Evolutionary conservation across 2,113 vertebrate species (phyloP).

Genomic region (rat (Rattus norvegicus)): DNA sequence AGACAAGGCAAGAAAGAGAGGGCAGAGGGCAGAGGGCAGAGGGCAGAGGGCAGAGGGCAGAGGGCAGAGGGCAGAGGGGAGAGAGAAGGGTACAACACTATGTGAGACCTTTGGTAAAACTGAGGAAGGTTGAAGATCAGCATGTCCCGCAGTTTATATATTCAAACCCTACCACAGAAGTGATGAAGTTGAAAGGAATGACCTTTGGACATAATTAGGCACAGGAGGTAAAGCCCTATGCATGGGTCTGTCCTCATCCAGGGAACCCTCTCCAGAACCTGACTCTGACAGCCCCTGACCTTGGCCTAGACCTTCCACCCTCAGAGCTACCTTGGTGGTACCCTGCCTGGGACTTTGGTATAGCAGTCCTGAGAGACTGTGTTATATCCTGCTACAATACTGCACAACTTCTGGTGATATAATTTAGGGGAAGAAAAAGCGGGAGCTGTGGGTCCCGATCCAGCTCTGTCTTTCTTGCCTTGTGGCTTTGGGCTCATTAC

Average conservation of each 20-base stretch:
- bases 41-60: no score
- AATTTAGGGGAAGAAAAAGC: not conserved
- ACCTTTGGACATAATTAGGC: not conserved
- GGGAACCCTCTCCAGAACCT: not conserved
- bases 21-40: not conserved
- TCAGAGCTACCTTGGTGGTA: not conserved
- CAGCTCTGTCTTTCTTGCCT: not conserved
- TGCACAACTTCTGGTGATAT: not conserved
- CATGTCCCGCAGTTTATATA: not conserved
- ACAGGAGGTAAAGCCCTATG: not conserved
- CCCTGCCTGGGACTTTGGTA: not conserved
- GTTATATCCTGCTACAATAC: not conserved
- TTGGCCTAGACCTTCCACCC: not conserved
- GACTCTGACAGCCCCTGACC: not conserved
- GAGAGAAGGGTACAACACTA: not conserved
- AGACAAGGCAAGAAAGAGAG: not conserved
- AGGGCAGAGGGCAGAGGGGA: not conserved
- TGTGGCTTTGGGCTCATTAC: not conserved
- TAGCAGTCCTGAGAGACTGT: not conserved
- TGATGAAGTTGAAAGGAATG: not conserved
- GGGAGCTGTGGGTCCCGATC: not conserved
- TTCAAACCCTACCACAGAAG: not conserved
- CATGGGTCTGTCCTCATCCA: not conserved
- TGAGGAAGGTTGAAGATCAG: not conserved
- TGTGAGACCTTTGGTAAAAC: not conserved